Evolutionary conservation across 2,888 invertebrate genomes (phyloP).

Genomic region (Lasioglossum pauxillum): DNA sequence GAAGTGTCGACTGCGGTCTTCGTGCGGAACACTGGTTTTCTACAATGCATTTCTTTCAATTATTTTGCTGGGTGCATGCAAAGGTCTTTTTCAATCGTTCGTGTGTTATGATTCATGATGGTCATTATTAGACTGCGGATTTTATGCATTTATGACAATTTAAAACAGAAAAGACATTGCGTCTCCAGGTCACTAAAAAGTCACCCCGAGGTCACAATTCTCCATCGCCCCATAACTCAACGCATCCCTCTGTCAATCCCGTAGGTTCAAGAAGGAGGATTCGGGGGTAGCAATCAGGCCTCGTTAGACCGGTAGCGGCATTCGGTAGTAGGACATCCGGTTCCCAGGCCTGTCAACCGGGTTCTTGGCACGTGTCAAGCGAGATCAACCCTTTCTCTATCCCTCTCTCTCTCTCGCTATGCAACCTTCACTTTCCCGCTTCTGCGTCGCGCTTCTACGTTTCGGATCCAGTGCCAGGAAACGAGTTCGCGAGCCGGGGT

Average conservation of each 20-base stretch:
- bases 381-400: background rate
- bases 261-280: background rate
- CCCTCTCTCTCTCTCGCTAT: background rate
- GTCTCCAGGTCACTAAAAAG: too few relatives aligned
- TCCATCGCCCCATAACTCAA: background rate
- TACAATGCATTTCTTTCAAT: background rate
- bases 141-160: too few relatives aligned
- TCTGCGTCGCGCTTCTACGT: background rate
- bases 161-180: too few relatives aligned
- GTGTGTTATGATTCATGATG: background rate
- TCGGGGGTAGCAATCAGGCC: background rate
- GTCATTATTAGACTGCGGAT: too few relatives aligned
- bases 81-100: background rate
- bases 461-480: conserved; percentile 29
- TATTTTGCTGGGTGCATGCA: background rate
- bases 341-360: background rate
- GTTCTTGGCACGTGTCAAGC: conserved; percentile 35
- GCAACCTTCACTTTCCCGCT: background rate
- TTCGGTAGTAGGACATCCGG: conserved; percentile 12
- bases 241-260: background rate
- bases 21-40: background rate
- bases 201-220: background rate
- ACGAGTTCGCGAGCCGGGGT: conserved; percentile 41
- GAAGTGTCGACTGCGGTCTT: background rate
- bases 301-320: conserved; percentile 6